Base-by-base conservation (phyloP, 2,113 vertebrate genomes). In the Dasyornis broadbenti region DNA sequence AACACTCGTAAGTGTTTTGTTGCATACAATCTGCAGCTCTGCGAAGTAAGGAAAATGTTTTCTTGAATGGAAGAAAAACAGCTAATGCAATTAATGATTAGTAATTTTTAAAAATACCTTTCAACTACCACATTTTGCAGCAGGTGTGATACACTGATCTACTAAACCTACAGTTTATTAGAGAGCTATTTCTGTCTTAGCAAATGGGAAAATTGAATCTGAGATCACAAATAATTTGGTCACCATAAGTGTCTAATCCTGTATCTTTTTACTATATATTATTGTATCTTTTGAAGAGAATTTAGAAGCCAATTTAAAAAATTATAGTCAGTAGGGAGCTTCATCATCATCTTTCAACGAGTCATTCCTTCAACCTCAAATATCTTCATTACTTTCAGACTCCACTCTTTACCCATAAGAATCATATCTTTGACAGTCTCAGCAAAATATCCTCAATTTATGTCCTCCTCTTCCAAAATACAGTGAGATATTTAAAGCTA, bases 1-100 rank as follows among this genome's bases (percentile, higher is more conserved):
- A 99, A 97, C 78, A 99, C 99, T 54, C 99, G 79, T 61, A 99
- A 98, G 93, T 99, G 99, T 97, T 99, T 99, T 94, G 99, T 99
- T 90, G 99, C 99, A 21, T 99, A 99, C 37, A 99, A 90, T 70
- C 99, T 98, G 96, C 99, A 99, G 56, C 97, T 98, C 99, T 99
- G 95, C 13, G 95, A 89, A 96, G 35, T 71, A 95, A 92, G 23
- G 9, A 90, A 89, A 82, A 65, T 5, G 20, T 27, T 57, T 85
- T 86, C 71, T 33, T 78, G 7, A 89, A 59, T 49, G 12, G 23
- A 85, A 78, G 42, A 45, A 89, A 56, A 81, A n/a, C 5, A 88
- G 44, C 14, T 77, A n/a, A 37, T 6, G 13, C 4, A 37, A 9
- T 49, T 50, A 33, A 76, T 31, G 2, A 45, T 35, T 53, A 72